Evolutionary conservation across 2,113 vertebrate genomes (phyloP).

Genomic region (Pogonocichla stellata): DNA sequence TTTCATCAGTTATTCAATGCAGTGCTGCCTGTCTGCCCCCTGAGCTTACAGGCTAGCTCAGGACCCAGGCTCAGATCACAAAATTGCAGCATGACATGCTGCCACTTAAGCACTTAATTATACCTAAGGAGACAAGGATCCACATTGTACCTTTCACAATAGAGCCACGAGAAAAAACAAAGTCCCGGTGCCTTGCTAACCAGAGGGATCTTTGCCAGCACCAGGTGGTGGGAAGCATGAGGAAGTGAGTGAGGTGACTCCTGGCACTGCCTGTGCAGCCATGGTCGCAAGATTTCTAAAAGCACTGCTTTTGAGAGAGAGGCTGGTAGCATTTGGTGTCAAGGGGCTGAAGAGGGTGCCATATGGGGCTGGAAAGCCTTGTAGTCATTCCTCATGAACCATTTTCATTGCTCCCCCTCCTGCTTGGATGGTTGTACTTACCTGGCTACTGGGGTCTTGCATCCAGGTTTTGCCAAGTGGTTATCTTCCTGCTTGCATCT

Average conservation of each 20-base stretch:
- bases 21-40: not conserved
- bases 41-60: not conserved
- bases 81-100: not conserved
- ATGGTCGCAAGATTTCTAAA: not conserved
- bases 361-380: constrained; percentile 45
- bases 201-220: constrained; percentile 36
- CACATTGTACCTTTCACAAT: constrained; percentile 35
- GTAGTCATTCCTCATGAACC: not conserved
- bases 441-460: constrained; percentile 3
- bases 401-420: constrained; percentile 8
- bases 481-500: not conserved
- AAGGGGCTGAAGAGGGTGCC: constrained; percentile 34
- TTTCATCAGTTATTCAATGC: not conserved
- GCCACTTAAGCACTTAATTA: constrained; percentile 46
- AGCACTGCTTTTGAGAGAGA: constrained; percentile 23
- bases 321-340: not conserved
- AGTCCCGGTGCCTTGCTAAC: constrained; percentile 20
- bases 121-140: not conserved
- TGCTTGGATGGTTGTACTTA: not conserved
- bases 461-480: constrained; percentile 19
- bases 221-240: constrained; percentile 43
- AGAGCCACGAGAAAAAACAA: constrained; percentile 50
- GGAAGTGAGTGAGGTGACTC: not conserved
- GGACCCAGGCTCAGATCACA: not conserved
- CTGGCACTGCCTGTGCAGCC: not conserved